These are phyloP conservation scores for Petrocephalus schoutedeni DNA, from an alignment of 2,797 vertebrate genomes.

Conservation along the genomic window DNA sequence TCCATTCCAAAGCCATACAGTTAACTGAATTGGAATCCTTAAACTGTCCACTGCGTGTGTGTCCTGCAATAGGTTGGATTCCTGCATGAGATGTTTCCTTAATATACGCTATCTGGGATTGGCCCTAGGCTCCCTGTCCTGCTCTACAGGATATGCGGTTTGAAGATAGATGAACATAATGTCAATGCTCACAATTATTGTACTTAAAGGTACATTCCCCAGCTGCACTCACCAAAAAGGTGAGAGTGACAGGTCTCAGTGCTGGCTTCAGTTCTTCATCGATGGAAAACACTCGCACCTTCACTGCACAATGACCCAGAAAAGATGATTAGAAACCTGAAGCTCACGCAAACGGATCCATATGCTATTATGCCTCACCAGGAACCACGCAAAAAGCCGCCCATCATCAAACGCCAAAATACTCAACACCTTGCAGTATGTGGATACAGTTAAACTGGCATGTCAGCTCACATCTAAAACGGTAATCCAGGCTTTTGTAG, in stretches of 20 bases:
- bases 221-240: conserved; percentile 69
- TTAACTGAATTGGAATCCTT: neutral
- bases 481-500: neutral
- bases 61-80: neutral
- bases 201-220: neutral
- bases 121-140: neutral
- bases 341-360: neutral
- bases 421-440: neutral
- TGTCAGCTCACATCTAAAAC: neutral
- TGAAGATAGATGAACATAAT: neutral
- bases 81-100: neutral
- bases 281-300: conserved; percentile 80
- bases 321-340: neutral
- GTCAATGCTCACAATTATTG: neutral
- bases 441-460: neutral
- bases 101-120: neutral
- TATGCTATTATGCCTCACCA: neutral
- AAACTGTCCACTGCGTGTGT: neutral
- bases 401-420: neutral
- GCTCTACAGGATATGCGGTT: neutral
- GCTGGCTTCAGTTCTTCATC: conserved; percentile 79
- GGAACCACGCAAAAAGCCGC: neutral
- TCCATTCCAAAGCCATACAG: neutral
- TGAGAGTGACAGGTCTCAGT: conserved; percentile 68
- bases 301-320: conserved; percentile 61